These are phyloP conservation scores for Chrysomela aeneicollis DNA, from an alignment of 2,888 invertebrate species.

Conservation along the genomic window DNA sequence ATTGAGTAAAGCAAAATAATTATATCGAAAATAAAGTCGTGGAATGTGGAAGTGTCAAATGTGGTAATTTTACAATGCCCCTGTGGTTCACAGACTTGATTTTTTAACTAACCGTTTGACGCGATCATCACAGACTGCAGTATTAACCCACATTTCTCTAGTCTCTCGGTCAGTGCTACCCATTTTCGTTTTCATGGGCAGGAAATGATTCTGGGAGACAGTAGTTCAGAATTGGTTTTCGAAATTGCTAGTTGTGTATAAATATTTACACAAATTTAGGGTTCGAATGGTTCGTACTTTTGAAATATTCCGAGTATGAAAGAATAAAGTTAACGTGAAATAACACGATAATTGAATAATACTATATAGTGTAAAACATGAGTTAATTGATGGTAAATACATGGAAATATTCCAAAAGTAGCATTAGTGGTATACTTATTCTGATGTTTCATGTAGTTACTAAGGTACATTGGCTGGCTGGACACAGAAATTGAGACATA, in stretches of 20 bases:
- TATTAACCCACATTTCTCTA: neutral
- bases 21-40: neutral
- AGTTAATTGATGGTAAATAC: conserved; percentile 13
- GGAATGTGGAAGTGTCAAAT: too few species aligned
- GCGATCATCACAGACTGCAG: neutral
- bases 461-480: conserved; percentile 7
- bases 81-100: too few species aligned
- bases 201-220: conserved; percentile 58
- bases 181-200: conserved; percentile 60
- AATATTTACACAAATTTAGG: conserved; percentile 32
- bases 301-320: conserved; percentile 28
- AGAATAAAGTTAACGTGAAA: neutral
- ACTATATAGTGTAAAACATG: neutral
- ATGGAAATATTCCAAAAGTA: conserved; percentile 21
- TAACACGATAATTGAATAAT: neutral
- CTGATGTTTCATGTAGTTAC: conserved; percentile 36
- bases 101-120: neutral
- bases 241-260: conserved; percentile 39
- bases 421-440: conserved; percentile 32
- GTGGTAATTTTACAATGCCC: neutral
- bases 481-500: conserved; percentile 20
- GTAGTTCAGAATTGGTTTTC: conserved; percentile 61
- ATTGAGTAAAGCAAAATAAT: neutral
- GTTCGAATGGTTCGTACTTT: conserved; percentile 29
- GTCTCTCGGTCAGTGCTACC: conserved; percentile 52